phyloP scores from a whole-genome alignment of 2,888 invertebrate species.

The Nephrotoma appendiculata region DNA sequence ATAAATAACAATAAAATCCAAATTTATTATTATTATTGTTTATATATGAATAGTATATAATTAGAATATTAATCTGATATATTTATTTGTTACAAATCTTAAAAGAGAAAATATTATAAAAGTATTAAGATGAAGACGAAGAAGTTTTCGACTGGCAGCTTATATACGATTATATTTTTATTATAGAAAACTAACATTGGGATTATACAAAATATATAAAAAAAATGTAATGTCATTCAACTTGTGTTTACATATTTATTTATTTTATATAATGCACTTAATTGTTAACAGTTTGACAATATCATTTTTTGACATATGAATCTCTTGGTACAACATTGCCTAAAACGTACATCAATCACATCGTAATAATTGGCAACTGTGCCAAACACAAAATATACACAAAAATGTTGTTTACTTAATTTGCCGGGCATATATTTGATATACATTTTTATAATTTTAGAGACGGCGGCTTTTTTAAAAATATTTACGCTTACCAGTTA shows the following conservation, averaged over 20 bases:
- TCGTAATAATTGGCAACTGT: background rate
- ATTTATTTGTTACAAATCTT: background rate
- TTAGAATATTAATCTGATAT: background rate
- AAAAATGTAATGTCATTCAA: background rate
- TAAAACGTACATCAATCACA: background rate
- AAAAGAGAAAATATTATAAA: background rate
- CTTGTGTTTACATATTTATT: background rate
- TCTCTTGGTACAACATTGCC: background rate
- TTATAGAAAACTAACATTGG: background rate
- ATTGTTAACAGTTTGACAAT: background rate
- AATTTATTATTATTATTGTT: background rate
- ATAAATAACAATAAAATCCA: background rate
- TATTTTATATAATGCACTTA: background rate
- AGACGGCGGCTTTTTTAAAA: background rate
- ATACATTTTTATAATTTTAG: background rate
- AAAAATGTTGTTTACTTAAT: background rate
- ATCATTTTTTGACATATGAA: background rate
- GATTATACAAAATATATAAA: background rate
- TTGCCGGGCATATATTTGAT: background rate
- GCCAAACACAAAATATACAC: background rate
- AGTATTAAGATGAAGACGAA: background rate
- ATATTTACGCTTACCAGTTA: background rate
- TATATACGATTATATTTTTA: background rate
- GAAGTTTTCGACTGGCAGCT: background rate
- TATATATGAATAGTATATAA: background rate